Conservation (phyloP, 2,888 invertebrate genomes). For the Tetragonula carbonaria region DNA sequence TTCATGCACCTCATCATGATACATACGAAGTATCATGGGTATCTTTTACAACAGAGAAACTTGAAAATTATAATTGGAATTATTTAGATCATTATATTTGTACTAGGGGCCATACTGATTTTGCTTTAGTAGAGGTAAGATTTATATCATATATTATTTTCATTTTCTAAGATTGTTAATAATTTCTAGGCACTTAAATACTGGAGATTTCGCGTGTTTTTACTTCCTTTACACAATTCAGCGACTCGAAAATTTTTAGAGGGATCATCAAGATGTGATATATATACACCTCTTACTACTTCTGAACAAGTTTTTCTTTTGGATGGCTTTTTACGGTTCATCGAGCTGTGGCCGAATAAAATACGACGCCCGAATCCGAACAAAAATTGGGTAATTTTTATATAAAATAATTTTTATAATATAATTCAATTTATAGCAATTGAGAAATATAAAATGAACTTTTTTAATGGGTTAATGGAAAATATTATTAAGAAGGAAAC, state of each 20-base stretch:
- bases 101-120: slow-evolving; percentile 96
- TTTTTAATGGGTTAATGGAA: not conserved
- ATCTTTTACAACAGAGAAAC: slow-evolving; percentile 96
- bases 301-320: slow-evolving; percentile 87
- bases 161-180: slow-evolving; percentile 1
- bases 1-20: slow-evolving; percentile 96
- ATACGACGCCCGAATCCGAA: slow-evolving; percentile 91
- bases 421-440: slow-evolving; percentile 5
- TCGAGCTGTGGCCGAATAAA: slow-evolving; percentile 95
- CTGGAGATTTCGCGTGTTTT: slow-evolving; percentile 95
- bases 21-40: slow-evolving; percentile 98
- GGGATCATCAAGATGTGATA: slow-evolving; percentile 90
- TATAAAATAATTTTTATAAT: not conserved
- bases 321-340: slow-evolving; percentile 92
- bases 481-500: not conserved
- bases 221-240: slow-evolving; percentile 92
- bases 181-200: slow-evolving; percentile 90
- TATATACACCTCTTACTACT: slow-evolving; percentile 89
- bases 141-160: not conserved
- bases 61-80: slow-evolving; percentile 99
- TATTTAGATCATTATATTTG: slow-evolving; percentile 98
- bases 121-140: slow-evolving; percentile 92
- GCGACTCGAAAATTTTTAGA: slow-evolving; percentile 92
- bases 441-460: slow-evolving; percentile 7
- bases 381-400: slow-evolving; percentile 89